Base-by-base conservation (phyloP, 2,888 invertebrate genomes). In the Nysson spinosus region DNA sequence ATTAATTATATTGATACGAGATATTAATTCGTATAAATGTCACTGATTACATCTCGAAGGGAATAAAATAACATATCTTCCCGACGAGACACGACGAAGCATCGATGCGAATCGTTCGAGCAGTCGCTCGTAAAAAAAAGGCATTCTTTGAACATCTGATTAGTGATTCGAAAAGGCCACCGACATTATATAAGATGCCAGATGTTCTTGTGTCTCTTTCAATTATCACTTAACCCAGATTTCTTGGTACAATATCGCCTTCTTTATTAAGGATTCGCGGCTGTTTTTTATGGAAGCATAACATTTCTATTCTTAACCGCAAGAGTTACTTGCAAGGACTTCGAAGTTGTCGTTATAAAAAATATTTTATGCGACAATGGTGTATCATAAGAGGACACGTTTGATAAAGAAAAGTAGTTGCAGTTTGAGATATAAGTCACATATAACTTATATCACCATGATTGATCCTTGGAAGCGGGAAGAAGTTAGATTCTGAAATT, bases 401-500 rank as follows among this genome's bases (percentile, higher is more conserved):
- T n/a, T n/a, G n/a, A n/a, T n/a, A n/a, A n/a, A n/a, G n/a, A n/a
- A n/a, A n/a, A n/a, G n/a, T n/a, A n/a, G n/a, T n/a, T n/a, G n/a
- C n/a, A 40, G 20, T n/a, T 6, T 24, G 12, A 11, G 26, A 26
- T 12, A 6, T 26, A 4, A 26, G 9, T 9, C 28, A 9, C 49
- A 39, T 50, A 60, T 55, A 39, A 37, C 30, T 47, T n/a, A n/a
- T 32, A 9, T 32, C 22, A 32, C 66, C 67, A 47, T 61, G 42
- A 55, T 51, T 47, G 39, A 52, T 63, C 54, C 57, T 57, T 52
- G 58, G 30, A 34, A 12, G 35, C 28, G 40, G 55, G 60, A 55
- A 47, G 69, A 65, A 58, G 67, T 63, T 52, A 64, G 52, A 75
- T 73, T 79, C 67, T 58, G 75, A 77, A 72, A 72, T 66, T 58